These are phyloP conservation scores for Agriopis leucophaearia DNA, from an alignment of 2,888 invertebrate species.

Conservation along the genomic window DNA sequence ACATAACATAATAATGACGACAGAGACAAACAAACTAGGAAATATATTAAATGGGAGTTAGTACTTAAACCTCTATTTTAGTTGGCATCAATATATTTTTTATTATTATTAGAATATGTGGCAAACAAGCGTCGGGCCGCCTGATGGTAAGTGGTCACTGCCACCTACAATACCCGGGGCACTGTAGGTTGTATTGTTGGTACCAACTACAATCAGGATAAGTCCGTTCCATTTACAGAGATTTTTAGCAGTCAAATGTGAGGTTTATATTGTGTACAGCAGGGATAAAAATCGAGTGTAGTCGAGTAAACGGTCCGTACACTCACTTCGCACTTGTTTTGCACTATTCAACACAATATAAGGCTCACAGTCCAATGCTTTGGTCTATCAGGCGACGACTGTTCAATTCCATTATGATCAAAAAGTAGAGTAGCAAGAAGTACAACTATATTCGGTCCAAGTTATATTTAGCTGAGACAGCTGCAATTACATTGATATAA, in stretches of 20 bases:
- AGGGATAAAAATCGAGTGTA: no score
- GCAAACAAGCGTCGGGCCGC: no score
- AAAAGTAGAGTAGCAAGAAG: no score
- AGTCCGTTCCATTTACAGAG: constrained; percentile 17
- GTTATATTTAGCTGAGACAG: no score
- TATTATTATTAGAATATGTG: neutral
- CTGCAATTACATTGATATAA: no score
- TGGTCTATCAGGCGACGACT: neutral
- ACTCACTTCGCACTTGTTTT: neutral
- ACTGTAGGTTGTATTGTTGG: no score
- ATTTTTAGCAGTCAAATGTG: neutral
- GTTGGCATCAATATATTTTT: neutral
- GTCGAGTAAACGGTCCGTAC: neutral
- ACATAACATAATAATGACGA: neutral
- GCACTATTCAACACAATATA: neutral
- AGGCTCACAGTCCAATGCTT: neutral
- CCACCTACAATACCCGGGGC: no score
- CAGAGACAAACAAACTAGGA: neutral
- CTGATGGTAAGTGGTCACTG: no score
- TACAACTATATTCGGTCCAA: no score
- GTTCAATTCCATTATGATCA: neutral
- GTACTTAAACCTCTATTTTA: neutral
- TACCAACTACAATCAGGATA: constrained; percentile 9
- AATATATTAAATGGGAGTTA: neutral
- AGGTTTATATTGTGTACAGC: no score